A percentile compares a stretch with the other conserved stretches of the same genome.
Evolutionary conservation across 2,113 vertebrate species (phyloP).

Genomic region (Prietella phreatophila): DNA sequence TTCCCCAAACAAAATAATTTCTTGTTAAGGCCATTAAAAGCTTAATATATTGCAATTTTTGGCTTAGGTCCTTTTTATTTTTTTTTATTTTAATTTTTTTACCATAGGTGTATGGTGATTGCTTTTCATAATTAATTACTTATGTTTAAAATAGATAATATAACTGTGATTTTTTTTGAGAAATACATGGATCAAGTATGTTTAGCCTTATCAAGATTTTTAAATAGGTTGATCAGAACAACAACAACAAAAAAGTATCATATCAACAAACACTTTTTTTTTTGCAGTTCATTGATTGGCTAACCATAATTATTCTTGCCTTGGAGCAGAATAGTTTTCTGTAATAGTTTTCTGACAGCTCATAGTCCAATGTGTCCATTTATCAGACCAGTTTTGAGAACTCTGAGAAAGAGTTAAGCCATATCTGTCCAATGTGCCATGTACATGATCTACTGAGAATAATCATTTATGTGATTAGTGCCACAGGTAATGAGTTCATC

Average conservation of each 20-base stretch:
- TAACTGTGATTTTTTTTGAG: not conserved
- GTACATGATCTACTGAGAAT: slow-evolving; percentile 27
- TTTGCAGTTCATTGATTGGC: not conserved
- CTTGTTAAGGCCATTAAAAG: no score
- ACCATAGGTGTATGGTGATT: not conserved
- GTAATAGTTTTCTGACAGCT: slow-evolving; percentile 1
- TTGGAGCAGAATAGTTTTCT: slow-evolving; percentile 8
- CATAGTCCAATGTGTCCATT: slow-evolving; percentile 19
- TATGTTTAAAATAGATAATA: not conserved
- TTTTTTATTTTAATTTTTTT: no score
- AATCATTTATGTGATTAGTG: slow-evolving; percentile 43
- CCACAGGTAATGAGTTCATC: slow-evolving; percentile 48
- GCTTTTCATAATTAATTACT: not conserved
- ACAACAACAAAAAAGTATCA: not conserved
- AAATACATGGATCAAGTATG: not conserved
- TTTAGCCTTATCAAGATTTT: not conserved
- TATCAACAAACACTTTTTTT: slow-evolving; percentile 13
- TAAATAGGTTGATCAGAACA: not conserved
- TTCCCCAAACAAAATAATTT: no score
- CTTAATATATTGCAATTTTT: no score
- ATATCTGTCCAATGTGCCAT: slow-evolving; percentile 24
- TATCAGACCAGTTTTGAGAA: slow-evolving; percentile 26
- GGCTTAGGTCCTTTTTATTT: no score
- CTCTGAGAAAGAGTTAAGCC: slow-evolving; percentile 10
- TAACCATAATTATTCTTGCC: not conserved